Percentiles rank a stretch among this genome's conserved stretches.
These are phyloP conservation scores for Myxocyprinus asiaticus DNA, from an alignment of 2,113 vertebrate species.

Conservation along the genomic window DNA sequence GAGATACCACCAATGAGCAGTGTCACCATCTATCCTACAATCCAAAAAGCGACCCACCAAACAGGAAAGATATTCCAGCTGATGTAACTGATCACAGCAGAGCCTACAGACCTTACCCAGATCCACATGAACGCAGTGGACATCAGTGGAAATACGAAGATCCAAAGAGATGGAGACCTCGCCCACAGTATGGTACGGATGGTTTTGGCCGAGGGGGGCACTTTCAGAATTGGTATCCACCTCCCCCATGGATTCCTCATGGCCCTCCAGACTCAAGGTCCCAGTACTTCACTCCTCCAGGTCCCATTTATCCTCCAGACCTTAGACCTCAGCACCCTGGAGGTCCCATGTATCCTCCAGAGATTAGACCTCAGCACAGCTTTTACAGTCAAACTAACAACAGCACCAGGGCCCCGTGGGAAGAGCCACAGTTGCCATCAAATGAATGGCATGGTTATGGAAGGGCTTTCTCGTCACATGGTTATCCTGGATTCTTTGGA, in stretches of 20 bases:
- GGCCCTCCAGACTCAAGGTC: slow-evolving; percentile 38
- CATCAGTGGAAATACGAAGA: slow-evolving; percentile 51
- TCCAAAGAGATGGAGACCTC: slow-evolving; percentile 43
- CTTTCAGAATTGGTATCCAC: slow-evolving; percentile 40
- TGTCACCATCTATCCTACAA: not conserved
- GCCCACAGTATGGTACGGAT: not conserved
- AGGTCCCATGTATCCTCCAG: slow-evolving; percentile 44
- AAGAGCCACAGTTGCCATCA: not conserved
- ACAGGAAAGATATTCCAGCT: slow-evolving; percentile 6
- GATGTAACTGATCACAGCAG: not conserved
- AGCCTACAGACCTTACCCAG: not conserved
- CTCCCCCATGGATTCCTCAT: slow-evolving; percentile 28
- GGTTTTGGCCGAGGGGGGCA: not conserved
- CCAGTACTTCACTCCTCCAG: slow-evolving; percentile 30
- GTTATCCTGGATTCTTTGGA: not conserved
- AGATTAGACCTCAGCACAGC: not conserved
- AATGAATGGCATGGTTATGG: not conserved
- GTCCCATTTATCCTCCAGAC: too few species aligned
- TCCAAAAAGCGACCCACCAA: not conserved
- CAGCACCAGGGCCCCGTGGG: not conserved
- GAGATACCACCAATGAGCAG: too few species aligned
- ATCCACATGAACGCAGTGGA: slow-evolving; percentile 49
- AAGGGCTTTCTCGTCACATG: not conserved
- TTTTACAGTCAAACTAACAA: not conserved
- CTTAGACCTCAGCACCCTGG: slow-evolving; percentile 7